A percentile compares a stretch with the other conserved stretches of the same genome.
Conservation (phyloP, 2,113 vertebrate species). For the Oceanites oceanicus region DNA sequence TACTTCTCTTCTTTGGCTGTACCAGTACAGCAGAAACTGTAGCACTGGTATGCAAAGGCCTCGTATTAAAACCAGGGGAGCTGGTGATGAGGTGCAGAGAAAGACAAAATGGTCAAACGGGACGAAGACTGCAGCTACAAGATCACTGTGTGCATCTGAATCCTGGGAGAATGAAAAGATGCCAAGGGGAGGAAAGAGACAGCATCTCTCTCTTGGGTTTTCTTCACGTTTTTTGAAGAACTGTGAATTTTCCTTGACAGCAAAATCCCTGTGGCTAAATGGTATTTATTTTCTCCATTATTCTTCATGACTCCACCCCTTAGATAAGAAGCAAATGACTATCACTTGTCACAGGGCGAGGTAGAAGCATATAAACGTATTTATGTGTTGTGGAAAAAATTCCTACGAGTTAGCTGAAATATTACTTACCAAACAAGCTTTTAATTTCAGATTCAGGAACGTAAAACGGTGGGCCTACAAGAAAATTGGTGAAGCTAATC, state of each 20-base stretch:
- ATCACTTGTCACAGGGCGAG: background rate
- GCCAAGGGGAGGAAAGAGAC: background rate
- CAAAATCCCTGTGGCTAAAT: background rate
- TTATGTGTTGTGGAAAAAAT: background rate
- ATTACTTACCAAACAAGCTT: constrained; percentile 74
- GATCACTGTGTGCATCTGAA: background rate
- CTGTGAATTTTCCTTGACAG: background rate
- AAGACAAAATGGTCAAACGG: background rate
- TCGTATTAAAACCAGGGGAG: background rate
- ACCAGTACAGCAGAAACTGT: background rate
- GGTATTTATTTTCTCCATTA: background rate
- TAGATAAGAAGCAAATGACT: background rate
- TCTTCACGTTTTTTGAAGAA: background rate
- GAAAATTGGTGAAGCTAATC: background rate
- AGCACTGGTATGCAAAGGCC: background rate
- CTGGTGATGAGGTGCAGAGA: background rate
- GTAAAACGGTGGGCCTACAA: constrained; percentile 77
- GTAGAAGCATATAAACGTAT: background rate
- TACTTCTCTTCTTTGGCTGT: background rate
- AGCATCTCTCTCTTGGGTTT: background rate
- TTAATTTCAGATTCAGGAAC: constrained; percentile 66
- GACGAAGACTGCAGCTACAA: background rate
- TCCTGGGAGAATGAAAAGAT: background rate
- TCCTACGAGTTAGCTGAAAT: background rate
- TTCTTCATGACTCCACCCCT: background rate